Base-by-base conservation (phyloP, 2,797 vertebrate species). In the Diplodus puntazzo region DNA sequence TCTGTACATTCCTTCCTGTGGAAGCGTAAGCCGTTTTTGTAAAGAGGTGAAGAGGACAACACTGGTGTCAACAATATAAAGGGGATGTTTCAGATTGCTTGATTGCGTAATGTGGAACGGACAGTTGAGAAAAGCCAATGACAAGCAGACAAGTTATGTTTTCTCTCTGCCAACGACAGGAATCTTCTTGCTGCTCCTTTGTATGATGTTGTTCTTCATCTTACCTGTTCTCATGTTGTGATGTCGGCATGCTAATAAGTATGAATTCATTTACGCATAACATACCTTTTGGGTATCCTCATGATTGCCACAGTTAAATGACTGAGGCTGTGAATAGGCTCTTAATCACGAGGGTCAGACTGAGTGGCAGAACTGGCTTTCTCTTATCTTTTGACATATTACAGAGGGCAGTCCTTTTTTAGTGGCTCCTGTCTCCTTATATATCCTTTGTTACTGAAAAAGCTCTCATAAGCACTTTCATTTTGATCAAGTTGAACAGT, bases 371-470 rank as follows among this genome's bases (percentile, higher is more conserved):
- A 82, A 63, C 46, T 27, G 53, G 53, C 34, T 89, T 64, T 75
- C 45, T 58, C 84, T 94, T 93, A 91, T 94, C 92, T 86, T 55
- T 57, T 59, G 17, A 60, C 63, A 50, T 69, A 11, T 61, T 61
- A 77, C 54, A 68, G 54, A 77, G 69, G 67, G 69, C 64, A 30
- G 69, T 72, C 73, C 43, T 79, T 39, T 92, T 75, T 91, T 82
- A 90, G 88, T 79, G 53, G 68, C 79, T 75, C 48, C 48, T 50
- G 21, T 78, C 73, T 77, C 73, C 69, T 82, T 64, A 73, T 77
- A 58, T 58, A 75, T 81, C 69, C 80, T 81, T 63, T 84, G 80
- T 90, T 83, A 64, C 69, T 63, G 63, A 81, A 81, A 89, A 87
- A 39, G 86, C 88, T 77, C 58, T 55, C 73, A 71, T 77, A 84